A percentile compares a stretch with the other conserved stretches of the same genome.
Conservation (phyloP, 2,797 vertebrate species). For the Mallotus villosus region DNA sequence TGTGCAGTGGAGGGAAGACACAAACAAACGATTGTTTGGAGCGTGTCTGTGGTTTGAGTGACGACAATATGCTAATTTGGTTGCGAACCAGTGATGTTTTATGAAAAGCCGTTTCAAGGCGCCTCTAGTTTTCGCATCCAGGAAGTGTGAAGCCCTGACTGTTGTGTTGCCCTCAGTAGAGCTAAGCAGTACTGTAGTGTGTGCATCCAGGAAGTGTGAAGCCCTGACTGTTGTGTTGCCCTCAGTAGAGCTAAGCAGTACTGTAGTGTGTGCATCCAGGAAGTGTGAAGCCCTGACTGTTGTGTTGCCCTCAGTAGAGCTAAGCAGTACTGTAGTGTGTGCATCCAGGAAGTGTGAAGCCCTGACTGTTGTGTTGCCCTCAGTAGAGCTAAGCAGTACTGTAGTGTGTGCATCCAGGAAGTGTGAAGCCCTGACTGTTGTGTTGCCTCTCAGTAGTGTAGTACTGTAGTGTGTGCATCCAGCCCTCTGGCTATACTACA, state of each 20-base stretch:
- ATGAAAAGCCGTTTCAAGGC: conserved; percentile 35
- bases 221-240: conserved; percentile 10
- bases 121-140: too few relatives aligned
- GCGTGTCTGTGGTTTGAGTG: conserved; percentile 21
- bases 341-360: neutral
- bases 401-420: conserved; percentile 5
- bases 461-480: conserved; percentile 21
- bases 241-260: conserved; percentile 42
- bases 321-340: conserved; percentile 27
- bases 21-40: conserved; percentile 32
- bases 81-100: conserved; percentile 46
- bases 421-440: neutral
- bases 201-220: conserved; percentile 1
- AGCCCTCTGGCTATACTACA: conserved; percentile 56
- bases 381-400: conserved; percentile 37
- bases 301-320: conserved; percentile 39
- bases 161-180: conserved; percentile 37
- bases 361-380: conserved; percentile 22
- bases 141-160: too few relatives aligned
- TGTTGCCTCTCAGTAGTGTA: conserved; percentile 41
- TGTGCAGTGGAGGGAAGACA: conserved; percentile 28
- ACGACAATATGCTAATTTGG: conserved; percentile 51
- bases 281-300: neutral
- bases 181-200: conserved; percentile 30
- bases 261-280: conserved; percentile 22